Percentiles rank a stretch among this genome's conserved stretches.
These are phyloP conservation scores for Corvus hawaiiensis DNA, from an alignment of 2,113 vertebrate species.

Conservation along the genomic window DNA sequence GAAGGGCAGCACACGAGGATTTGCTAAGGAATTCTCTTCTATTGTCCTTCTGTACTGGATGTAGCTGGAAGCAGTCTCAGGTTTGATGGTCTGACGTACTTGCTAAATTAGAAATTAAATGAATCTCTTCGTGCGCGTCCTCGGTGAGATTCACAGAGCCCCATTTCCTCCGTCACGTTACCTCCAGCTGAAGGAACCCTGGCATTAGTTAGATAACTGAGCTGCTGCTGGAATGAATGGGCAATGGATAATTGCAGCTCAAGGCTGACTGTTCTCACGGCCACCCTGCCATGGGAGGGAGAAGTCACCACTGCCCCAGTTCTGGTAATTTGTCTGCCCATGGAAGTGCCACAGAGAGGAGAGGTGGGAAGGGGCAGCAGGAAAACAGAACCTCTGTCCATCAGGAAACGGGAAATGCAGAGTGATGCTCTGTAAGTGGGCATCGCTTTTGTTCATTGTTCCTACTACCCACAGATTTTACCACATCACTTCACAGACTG, in stretches of 20 bases:
- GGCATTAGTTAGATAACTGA: neutral
- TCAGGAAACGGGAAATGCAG: neutral
- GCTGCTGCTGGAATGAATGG: neutral
- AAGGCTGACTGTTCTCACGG: neutral
- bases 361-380: neutral
- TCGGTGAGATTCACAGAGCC: neutral
- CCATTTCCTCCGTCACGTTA: neutral
- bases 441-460: neutral
- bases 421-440: neutral
- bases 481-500: neutral
- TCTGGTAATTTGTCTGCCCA: neutral
- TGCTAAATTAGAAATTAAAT: neutral
- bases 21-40: neutral
- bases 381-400: neutral
- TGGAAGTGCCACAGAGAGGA: neutral
- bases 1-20: neutral
- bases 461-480: neutral
- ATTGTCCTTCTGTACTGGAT: neutral
- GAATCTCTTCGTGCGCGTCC: neutral
- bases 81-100: neutral
- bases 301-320: neutral
- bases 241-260: neutral
- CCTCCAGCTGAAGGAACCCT: neutral
- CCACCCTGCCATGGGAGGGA: neutral
- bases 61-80: neutral